A percentile compares a stretch with the other conserved stretches of the same genome.
Conservation (phyloP, 2,113 vertebrate genomes). For the Notiomystis cincta region DNA sequence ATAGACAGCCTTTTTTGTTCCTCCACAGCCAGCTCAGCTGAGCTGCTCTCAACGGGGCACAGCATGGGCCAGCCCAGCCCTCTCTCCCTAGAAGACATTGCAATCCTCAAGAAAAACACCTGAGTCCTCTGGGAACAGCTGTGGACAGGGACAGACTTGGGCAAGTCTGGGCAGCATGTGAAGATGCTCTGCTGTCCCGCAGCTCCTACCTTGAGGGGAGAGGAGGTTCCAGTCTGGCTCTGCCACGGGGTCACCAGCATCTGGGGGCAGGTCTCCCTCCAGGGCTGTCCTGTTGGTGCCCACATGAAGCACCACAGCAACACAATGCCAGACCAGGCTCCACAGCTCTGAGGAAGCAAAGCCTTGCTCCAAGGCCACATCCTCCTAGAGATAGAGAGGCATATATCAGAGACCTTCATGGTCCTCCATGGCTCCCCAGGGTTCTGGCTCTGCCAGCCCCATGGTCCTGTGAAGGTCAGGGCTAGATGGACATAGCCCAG, state of each 20-base stretch:
- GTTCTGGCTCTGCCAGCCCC: neutral
- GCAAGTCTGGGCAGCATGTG: neutral
- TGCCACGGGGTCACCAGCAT: neutral
- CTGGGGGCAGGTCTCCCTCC: slow-evolving; percentile 25
- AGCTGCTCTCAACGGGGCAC: neutral
- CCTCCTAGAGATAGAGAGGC: slow-evolving; percentile 11
- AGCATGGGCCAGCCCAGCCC: neutral
- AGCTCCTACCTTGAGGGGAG: slow-evolving; percentile 74
- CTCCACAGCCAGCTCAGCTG: neutral
- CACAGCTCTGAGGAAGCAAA: slow-evolving; percentile 69
- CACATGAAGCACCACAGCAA: slow-evolving; percentile 56
- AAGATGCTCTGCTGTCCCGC: neutral
- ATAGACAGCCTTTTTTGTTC: neutral
- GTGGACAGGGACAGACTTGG: neutral
- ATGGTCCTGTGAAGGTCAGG: neutral
- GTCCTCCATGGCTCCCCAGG: neutral
- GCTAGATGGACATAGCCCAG: neutral
- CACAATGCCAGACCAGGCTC: slow-evolving; percentile 65
- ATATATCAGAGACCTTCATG: neutral
- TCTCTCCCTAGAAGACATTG: neutral
- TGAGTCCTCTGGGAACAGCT: neutral
- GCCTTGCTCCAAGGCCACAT: neutral
- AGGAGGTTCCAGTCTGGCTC: slow-evolving; percentile 76
- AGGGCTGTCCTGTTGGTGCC: neutral
- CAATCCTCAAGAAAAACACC: neutral